Evolutionary conservation across 2,797 vertebrate species (phyloP), one percentile per base, ranked within the genome.

Genomic region (Uromys caudimaculatus): DNA sequence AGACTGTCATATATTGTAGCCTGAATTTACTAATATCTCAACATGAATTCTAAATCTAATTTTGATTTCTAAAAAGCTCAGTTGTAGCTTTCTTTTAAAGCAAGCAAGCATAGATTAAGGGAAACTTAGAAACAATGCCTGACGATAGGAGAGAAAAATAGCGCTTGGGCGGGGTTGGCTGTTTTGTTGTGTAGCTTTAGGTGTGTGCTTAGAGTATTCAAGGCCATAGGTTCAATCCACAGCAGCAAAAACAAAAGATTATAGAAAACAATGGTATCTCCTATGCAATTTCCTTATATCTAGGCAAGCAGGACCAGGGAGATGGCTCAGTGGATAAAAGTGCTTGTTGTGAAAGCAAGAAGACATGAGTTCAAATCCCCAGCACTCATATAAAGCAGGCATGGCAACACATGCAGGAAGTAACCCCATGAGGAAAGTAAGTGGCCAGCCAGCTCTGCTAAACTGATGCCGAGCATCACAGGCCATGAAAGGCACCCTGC

Each of bases 21-120:
- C 76, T 95, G 47, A 95, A 90, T 95, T 92, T 77, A 85, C 64
- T 89, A 90, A n/a, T 83, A 86, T 50, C 6, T 13, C 87, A 96
- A 44, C 13, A 96, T 29, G 6, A 96, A 91, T 85, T 89, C 23
- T 81, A 91, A 95, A 60, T 60, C 58, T 24, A 60, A 24, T 24
- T 60, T 24, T 35, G 5, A 96, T 89, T 81, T 89, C 23, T 81
- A 90, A 95, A 95, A 91, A 13, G 41, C 41, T 64, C 82, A 64
- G 9, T 67, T 67, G 44, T 47, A n/a, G 19, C 1, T 71, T 41
- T 44, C 17, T 67, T 64, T 24, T 13, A 3, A 67, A 85, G 19
- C 17, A n/a, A 85, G 44, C 32, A 67, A 50, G 67, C 32, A 85
- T 6, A 67, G 23, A 35, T 47, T 50, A 85, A 50, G 32, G 32